Evolutionary conservation across 2,797 vertebrate species (phyloP).

Genomic region (Microchirus variegatus): DNA sequence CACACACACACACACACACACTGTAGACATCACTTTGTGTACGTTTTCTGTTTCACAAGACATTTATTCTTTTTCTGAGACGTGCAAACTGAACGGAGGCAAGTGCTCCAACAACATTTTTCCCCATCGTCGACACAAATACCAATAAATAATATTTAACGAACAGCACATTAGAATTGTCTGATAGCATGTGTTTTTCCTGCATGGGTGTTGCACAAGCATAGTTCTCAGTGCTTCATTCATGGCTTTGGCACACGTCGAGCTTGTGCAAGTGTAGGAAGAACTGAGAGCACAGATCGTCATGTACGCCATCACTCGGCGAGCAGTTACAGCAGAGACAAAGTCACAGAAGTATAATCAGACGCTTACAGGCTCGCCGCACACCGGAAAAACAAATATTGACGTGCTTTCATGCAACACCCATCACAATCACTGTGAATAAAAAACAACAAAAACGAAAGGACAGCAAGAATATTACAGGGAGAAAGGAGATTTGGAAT

Average conservation of each 20-base stretch:
- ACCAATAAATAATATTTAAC: conserved; percentile 48
- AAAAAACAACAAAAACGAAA: neutral
- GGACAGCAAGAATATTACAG: conserved; percentile 18
- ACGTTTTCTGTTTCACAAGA: neutral
- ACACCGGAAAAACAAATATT: conserved; percentile 29
- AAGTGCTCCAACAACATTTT: conserved; percentile 44
- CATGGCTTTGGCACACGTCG: conserved; percentile 40
- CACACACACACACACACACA: conserved; percentile 15
- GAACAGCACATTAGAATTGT: conserved; percentile 37
- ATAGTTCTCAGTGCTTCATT: conserved; percentile 11
- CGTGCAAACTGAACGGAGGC: conserved; percentile 1
- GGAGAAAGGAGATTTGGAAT: conserved; percentile 6
- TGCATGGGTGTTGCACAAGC: neutral
- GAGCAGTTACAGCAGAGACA: conserved; percentile 17
- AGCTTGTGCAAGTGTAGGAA: conserved; percentile 2
- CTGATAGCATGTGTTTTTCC: neutral
- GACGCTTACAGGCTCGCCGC: conserved; percentile 13
- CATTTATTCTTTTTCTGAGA: neutral
- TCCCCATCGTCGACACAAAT: conserved; percentile 43
- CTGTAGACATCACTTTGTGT: neutral
- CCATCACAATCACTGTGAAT: conserved; percentile 18
- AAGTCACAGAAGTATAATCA: conserved; percentile 24
- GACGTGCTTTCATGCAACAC: conserved; percentile 40
- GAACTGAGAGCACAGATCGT: conserved; percentile 19
- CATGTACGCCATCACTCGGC: conserved; percentile 41